phyloP scores from a whole-genome alignment of 2,888 invertebrate species.

The Drosophila dives region DNA sequence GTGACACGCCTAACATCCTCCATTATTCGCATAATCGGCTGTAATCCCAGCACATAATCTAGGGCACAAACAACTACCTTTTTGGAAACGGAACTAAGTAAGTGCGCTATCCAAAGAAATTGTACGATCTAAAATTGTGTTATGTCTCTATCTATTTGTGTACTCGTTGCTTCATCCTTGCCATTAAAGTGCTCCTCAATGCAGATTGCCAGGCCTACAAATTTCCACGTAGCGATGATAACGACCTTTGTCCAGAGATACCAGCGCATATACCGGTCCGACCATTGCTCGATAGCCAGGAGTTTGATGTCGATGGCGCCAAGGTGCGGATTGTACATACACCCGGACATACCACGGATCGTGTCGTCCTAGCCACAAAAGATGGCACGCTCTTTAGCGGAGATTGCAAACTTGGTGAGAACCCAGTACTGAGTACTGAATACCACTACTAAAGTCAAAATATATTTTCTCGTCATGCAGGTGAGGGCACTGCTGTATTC shows the following conservation, averaged over 20 bases:
- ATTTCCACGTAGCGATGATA: constrained; percentile 86
- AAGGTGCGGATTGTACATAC: constrained; percentile 89
- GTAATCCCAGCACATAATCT: constrained; percentile 99
- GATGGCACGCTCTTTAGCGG: constrained; percentile 97
- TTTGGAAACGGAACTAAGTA: constrained; percentile 95
- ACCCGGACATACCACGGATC: constrained; percentile 97
- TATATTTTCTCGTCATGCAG: constrained; percentile 62
- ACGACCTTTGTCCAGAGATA: constrained; percentile 85
- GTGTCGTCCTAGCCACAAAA: constrained; percentile 90
- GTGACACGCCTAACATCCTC: constrained; percentile 92
- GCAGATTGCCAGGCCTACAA: constrained; percentile 89
- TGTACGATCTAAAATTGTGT: constrained; percentile 6
- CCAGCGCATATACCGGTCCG: constrained; percentile 86
- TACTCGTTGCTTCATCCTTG: constrained; percentile 7
- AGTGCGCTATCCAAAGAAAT: constrained; percentile 45
- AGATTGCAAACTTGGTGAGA: constrained; percentile 92
- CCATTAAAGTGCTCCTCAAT: constrained; percentile 63
- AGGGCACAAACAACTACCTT: constrained; percentile 99
- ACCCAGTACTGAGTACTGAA: neutral
- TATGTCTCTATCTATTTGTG: constrained; percentile 4
- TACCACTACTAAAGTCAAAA: neutral
- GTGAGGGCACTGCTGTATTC: constrained; percentile 97
- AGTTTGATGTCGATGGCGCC: constrained; percentile 88
- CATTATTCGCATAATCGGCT: constrained; percentile 95
- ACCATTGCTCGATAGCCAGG: constrained; percentile 90